Percentiles rank a stretch among this genome's conserved stretches.
These are phyloP conservation scores for Hypselothyrea guttata DNA, from an alignment of 2,888 invertebrate species.

Conservation along the genomic window DNA sequence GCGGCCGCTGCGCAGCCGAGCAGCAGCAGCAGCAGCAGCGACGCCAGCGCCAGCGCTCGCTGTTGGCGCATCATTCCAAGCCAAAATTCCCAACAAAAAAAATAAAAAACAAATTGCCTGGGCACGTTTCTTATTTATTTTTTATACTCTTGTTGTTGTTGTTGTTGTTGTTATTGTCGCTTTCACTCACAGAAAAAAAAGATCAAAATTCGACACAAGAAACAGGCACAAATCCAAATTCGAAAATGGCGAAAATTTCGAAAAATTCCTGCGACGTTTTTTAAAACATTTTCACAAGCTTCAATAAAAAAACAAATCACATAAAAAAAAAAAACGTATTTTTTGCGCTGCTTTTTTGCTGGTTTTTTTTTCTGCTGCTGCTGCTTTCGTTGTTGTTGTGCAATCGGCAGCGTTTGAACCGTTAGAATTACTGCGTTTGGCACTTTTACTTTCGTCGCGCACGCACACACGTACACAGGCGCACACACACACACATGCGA, in stretches of 20 bases:
- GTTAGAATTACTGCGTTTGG: slow-evolving; percentile 59
- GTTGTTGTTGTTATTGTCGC: slow-evolving; percentile 48
- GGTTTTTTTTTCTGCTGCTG: slow-evolving; percentile 13
- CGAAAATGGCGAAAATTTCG: slow-evolving; percentile 19
- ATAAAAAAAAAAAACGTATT: slow-evolving; percentile 16
- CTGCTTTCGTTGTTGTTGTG: slow-evolving; percentile 37
- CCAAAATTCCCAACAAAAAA: slow-evolving; percentile 6
- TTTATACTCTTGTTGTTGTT: no score
- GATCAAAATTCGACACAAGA: slow-evolving; percentile 23
- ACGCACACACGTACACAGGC: slow-evolving; percentile 21
- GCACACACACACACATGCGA: slow-evolving; percentile 1
- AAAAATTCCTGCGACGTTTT: slow-evolving; percentile 29
- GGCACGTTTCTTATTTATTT: no score
- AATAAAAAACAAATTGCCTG: slow-evolving; percentile 58
- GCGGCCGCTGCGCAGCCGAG: slow-evolving; percentile 46
- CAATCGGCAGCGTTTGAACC: slow-evolving; percentile 39
- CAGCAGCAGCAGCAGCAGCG: slow-evolving; percentile 9
- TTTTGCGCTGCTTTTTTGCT: slow-evolving; percentile 3
- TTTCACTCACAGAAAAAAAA: slow-evolving; percentile 56
- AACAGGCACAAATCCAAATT: slow-evolving; percentile 17
- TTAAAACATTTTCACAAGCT: slow-evolving; percentile 64
- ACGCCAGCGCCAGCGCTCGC: slow-evolving; percentile 29
- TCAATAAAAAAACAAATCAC: slow-evolving; percentile 22
- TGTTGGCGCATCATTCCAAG: slow-evolving; percentile 45
- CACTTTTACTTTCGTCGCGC: slow-evolving; percentile 66